Evolutionary conservation across 2,113 vertebrate genomes (phyloP).

Genomic region (Balaeniceps rex): DNA sequence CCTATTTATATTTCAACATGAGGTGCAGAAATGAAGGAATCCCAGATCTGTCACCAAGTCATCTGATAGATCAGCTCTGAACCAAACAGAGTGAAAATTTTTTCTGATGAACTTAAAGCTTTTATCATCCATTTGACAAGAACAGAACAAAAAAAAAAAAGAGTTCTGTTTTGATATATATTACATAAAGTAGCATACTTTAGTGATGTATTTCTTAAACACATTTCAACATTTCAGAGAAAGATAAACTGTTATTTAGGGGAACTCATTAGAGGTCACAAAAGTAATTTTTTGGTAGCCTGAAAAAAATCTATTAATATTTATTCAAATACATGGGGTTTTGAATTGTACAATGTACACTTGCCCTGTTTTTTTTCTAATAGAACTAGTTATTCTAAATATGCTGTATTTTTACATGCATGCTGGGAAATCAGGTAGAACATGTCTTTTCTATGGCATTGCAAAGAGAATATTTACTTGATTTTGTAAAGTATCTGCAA

Average conservation of each 20-base stretch:
- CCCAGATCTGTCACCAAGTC: neutral
- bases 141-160: neutral
- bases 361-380: neutral
- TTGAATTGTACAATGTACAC: rapidly evolving
- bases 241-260: neutral
- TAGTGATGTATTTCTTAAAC: neutral
- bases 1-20: neutral
- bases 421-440: neutral
- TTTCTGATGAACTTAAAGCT: neutral
- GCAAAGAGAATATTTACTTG: neutral
- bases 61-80: neutral
- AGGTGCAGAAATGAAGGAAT: neutral
- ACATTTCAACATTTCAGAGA: neutral
- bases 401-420: neutral
- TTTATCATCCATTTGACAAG: neutral
- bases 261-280: neutral
- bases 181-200: neutral
- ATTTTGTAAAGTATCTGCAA: neutral
- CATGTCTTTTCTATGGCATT: neutral
- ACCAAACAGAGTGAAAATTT: neutral
- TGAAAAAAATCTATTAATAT: neutral
- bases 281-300: neutral
- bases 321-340: neutral
- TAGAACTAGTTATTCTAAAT: neutral
- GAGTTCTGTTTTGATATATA: neutral